Conservation (phyloP, 2,888 invertebrate species). For the Polymixis lichenea region DNA sequence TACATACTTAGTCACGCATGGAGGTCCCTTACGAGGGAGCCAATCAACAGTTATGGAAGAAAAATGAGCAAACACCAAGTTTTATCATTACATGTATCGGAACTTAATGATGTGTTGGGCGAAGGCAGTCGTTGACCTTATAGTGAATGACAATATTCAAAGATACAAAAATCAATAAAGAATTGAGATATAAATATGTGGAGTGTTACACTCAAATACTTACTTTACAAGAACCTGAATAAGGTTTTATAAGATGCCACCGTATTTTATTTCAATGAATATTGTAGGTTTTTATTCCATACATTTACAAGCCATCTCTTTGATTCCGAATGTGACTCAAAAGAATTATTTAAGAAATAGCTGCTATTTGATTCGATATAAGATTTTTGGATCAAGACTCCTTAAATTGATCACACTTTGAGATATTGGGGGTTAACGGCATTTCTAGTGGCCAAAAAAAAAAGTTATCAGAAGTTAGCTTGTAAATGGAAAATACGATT, state of each 20-base stretch:
- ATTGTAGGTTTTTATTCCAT: neutral
- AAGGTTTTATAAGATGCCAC: slow-evolving; percentile 11
- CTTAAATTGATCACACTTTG: neutral
- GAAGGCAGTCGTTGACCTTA: slow-evolving; percentile 45
- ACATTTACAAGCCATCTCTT: slow-evolving; percentile 6
- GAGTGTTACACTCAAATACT: slow-evolving; percentile 6
- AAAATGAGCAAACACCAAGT: slow-evolving; percentile 47
- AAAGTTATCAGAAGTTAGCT: slow-evolving; percentile 11
- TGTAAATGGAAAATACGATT: slow-evolving; percentile 22
- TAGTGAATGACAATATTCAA: slow-evolving; percentile 2
- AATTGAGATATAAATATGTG: slow-evolving; percentile 10
- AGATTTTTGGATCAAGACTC: neutral
- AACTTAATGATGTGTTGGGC: slow-evolving; percentile 12
- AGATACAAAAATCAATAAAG: neutral
- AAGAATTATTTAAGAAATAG: neutral
- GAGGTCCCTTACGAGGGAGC: slow-evolving; percentile 18
- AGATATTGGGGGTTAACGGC: slow-evolving; percentile 11
- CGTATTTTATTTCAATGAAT: neutral
- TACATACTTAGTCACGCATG: neutral
- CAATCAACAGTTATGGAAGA: slow-evolving; percentile 52
- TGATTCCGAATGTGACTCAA: neutral
- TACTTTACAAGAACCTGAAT: slow-evolving; percentile 14
- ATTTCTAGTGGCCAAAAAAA: slow-evolving; percentile 9
- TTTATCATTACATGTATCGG: slow-evolving; percentile 24
- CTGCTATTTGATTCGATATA: slow-evolving; percentile 6